Conservation (phyloP, 2,797 vertebrate species). For the Melanotaenia parkinsoni region DNA sequence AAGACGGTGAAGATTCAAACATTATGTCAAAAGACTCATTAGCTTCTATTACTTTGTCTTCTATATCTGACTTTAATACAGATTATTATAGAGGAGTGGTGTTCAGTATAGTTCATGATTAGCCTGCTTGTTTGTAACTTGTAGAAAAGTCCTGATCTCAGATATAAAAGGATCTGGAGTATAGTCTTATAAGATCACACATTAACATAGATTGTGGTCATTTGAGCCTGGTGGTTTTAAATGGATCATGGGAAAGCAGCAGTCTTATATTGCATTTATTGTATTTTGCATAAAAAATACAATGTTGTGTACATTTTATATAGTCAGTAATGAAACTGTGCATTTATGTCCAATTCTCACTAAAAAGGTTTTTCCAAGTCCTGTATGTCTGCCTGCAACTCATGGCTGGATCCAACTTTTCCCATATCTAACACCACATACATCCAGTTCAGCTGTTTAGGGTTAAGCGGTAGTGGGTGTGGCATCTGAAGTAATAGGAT, state of each 20-base stretch:
- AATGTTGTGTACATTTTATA: conserved; percentile 6
- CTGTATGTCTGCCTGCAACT: no score
- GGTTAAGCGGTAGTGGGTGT: no score
- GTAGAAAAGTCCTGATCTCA: conserved; percentile 56
- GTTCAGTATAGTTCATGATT: conserved; percentile 69
- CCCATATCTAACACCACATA: no score
- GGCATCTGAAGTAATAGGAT: no score
- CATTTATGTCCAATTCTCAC: conserved; percentile 3
- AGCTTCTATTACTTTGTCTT: conserved; percentile 22
- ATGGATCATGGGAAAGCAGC: conserved; percentile 28
- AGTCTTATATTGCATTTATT: conserved; percentile 13
- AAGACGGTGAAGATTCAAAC: not conserved
- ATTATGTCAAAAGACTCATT: no score
- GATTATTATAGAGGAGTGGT: conserved; percentile 52
- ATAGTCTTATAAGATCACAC: conserved; percentile 49
- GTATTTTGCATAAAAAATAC: conserved; percentile 37
- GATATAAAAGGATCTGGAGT: conserved; percentile 45
- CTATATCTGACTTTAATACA: conserved; percentile 48
- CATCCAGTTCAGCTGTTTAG: no score
- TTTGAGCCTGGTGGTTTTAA: conserved; percentile 42
- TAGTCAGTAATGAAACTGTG: not conserved
- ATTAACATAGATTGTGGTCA: conserved; percentile 46
- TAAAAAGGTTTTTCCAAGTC: not conserved
- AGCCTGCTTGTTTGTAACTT: conserved; percentile 41
- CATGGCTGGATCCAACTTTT: no score